Evolutionary conservation across 2,797 vertebrate genomes (phyloP).

Genomic region (Ispidina lecontei): DNA sequence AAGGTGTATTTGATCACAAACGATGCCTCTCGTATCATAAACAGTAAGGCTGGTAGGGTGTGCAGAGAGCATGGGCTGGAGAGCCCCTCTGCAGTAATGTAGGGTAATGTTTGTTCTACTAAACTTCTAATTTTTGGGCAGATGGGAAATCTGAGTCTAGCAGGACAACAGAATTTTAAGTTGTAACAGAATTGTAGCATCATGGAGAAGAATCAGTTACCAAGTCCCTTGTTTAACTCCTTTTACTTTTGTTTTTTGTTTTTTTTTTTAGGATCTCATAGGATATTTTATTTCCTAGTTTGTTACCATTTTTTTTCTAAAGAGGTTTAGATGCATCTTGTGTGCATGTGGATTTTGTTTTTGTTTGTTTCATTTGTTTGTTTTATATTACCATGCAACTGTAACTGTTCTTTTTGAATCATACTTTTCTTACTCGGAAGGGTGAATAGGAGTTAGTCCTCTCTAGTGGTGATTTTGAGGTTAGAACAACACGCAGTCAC

Average conservation of each 20-base stretch:
- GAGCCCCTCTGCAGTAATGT: background rate
- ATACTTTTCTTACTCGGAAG: background rate
- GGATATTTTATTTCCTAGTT: background rate
- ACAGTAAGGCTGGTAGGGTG: background rate
- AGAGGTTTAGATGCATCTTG: background rate
- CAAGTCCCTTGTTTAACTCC: background rate
- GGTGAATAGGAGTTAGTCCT: accelerated
- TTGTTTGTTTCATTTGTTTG: background rate
- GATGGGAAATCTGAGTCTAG: background rate
- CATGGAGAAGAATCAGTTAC: background rate
- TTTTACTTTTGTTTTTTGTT: background rate
- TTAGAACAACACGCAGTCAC: background rate
- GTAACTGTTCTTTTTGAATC: background rate
- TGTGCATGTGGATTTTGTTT: too few relatives aligned
- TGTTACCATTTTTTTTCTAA: background rate
- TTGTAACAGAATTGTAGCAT: background rate
- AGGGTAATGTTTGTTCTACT: background rate
- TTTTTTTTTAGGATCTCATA: background rate
- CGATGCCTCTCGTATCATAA: background rate
- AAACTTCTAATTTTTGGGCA: background rate
- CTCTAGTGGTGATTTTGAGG: background rate
- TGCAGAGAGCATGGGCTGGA: background rate
- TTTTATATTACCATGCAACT: background rate
- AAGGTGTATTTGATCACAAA: background rate
- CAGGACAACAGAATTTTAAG: background rate